These are phyloP conservation scores for Clarias macrocephalus DNA, from an alignment of 2,113 vertebrate genomes.

Conservation along the genomic window DNA sequence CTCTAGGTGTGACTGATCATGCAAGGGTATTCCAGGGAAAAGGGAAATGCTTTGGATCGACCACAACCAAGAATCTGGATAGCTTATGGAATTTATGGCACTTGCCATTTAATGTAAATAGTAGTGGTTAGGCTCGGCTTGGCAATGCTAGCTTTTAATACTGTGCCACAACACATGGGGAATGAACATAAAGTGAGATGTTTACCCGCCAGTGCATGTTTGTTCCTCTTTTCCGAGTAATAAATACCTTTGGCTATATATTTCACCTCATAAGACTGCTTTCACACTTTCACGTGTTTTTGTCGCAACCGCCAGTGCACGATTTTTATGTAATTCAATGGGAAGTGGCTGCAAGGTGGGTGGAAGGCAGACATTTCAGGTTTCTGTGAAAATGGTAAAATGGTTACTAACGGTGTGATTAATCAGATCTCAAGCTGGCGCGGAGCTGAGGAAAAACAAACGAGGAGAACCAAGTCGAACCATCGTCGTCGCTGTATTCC, in stretches of 20 bases:
- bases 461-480: background rate
- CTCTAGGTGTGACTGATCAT: background rate
- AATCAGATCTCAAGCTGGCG: background rate
- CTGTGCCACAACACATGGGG: slow-evolving; percentile 5
- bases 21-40: background rate
- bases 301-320: too few species aligned
- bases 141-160: slow-evolving; percentile 1
- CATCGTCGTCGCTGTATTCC: background rate
- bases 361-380: background rate
- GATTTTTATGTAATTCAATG: background rate
- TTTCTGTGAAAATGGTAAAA: background rate
- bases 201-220: slow-evolving; percentile 1
- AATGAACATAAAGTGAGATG: background rate
- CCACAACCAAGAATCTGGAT: background rate
- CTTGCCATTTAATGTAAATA: slow-evolving; percentile 9
- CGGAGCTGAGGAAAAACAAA: background rate
- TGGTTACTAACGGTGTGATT: too few species aligned
- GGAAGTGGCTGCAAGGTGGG: background rate
- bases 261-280: slow-evolving; percentile 27
- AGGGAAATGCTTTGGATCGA: background rate
- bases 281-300: background rate
- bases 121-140: background rate
- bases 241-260: slow-evolving; percentile 29
- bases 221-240: slow-evolving; percentile 5
- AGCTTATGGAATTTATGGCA: slow-evolving; percentile 10